Percentiles rank a stretch among this genome's conserved stretches.
phyloP scores from a whole-genome alignment of 1,140 invertebrate species.

The Tetramorium simillimum region DNA sequence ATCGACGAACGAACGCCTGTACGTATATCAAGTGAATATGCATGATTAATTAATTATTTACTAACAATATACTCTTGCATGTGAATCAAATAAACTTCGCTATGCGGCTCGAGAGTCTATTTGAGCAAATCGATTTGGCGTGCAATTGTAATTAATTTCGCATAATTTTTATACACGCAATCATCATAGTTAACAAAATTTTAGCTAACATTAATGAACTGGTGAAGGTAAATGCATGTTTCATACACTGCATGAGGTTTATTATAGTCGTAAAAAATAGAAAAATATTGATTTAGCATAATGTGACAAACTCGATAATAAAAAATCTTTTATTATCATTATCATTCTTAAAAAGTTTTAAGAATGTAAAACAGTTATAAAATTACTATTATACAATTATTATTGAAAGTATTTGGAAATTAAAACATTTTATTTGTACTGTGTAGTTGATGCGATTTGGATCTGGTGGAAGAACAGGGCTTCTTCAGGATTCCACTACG shows the following conservation, averaged over 20 bases:
- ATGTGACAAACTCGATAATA: neutral
- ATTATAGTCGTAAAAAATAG: neutral
- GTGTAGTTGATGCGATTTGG: conserved; percentile 84
- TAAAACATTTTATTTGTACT: conserved; percentile 25
- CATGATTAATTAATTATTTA: conserved; percentile 46
- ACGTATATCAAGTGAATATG: conserved; percentile 80
- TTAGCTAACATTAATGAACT: conserved; percentile 32
- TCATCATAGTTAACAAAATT: neutral
- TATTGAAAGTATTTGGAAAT: neutral
- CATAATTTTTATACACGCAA: conserved; percentile 15
- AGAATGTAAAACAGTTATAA: neutral
- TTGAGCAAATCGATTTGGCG: neutral
- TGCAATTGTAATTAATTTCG: conserved; percentile 18
- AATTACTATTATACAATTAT: neutral
- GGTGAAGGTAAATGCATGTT: conserved; percentile 52
- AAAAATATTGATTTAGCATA: conserved; percentile 4
- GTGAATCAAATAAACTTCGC: neutral
- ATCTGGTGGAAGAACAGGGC: conserved; percentile 82
- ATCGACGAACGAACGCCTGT: conserved; percentile 84
- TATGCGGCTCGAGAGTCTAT: neutral
- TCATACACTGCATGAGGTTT: conserved; percentile 47
- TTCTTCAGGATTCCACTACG: conserved; percentile 88
- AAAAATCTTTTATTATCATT: neutral
- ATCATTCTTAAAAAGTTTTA: too few relatives aligned
- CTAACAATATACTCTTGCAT: neutral